Evolutionary conservation across 2,888 invertebrate species (phyloP).

Genomic region (Napeogenes inachia): DNA sequence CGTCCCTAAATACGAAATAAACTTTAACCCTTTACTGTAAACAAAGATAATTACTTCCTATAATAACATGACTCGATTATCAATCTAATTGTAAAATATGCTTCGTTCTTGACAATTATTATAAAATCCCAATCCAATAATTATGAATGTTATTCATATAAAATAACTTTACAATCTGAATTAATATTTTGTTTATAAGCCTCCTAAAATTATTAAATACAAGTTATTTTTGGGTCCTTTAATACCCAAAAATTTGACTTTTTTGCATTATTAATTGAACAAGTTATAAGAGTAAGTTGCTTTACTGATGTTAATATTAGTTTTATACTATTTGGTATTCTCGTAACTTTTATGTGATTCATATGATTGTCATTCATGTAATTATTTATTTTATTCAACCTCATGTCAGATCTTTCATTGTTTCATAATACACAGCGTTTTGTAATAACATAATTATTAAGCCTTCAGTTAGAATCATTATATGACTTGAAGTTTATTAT

Average conservation of each 20-base stretch:
- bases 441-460: slow-evolving; percentile 1
- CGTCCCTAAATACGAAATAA: slow-evolving; percentile 12
- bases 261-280: no score
- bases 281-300: no score
- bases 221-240: no score
- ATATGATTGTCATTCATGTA: not conserved
- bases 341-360: not conserved
- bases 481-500: slow-evolving; percentile 17
- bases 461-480: slow-evolving; percentile 2
- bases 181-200: no score
- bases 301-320: not conserved
- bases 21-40: slow-evolving; percentile 24
- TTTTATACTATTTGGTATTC: not conserved
- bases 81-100: no score
- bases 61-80: no score
- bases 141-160: no score
- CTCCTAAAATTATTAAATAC: no score
- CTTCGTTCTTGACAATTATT: no score
- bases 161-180: no score
- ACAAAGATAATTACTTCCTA: slow-evolving; percentile 13
- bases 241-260: no score
- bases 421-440: slow-evolving; percentile 3
- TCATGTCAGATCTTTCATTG: not conserved
- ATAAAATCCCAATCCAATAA: no score
- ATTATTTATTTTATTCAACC: not conserved